Base-by-base conservation (phyloP, 2,113 vertebrate species). In the Elanus axillaris region DNA sequence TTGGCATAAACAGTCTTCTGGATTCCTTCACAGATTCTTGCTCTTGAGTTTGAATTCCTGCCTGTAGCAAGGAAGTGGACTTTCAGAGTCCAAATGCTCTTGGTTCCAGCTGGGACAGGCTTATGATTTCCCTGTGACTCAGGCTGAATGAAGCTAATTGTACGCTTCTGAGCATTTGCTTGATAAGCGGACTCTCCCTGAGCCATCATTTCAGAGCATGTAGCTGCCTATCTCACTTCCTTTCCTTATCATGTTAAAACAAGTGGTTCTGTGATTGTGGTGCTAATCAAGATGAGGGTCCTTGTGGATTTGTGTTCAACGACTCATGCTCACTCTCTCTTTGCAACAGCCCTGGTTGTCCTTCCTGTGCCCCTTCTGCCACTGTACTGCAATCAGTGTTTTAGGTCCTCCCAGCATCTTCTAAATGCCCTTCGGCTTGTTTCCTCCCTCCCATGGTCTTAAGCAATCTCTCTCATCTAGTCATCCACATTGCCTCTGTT, bases 221-320 rank as follows among this genome's bases (percentile, higher is more conserved):
- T 60, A 72, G 86, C 95, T 88, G 82, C 56, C 82, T 96, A 95
- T 94, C 88, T 96, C 55, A 84, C 86, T 36, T 92, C 68, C 48
- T 81, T 93, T 90, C 48, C 79, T 94, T 96, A 96, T 91, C 88
- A 84, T 2, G 29, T 92, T 84, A 87, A 93, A 96, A 92, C 79
- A 93, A 96, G 56, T 91, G 58, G 31, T 56, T 96, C 71, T 0
- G 11, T 97, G 92, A 91, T 38, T 93, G 90, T 86, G 58, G 74
- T 88, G 40, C 77, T 96, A 97, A 96, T 94, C 84, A 93, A 91
- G 87, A 96, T 87, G 73, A 93, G 50, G 48, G 53, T 79, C 93
- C 92, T 94, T 91, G 62, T 62, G 93, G 87, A 85, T 88, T 93
- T 91, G 62, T 85, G 62, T 77, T 96, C 69, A 78, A n/a, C 63